These are phyloP conservation scores for Cisticola juncidis DNA, from an alignment of 2,113 vertebrate genomes.

Conservation along the genomic window DNA sequence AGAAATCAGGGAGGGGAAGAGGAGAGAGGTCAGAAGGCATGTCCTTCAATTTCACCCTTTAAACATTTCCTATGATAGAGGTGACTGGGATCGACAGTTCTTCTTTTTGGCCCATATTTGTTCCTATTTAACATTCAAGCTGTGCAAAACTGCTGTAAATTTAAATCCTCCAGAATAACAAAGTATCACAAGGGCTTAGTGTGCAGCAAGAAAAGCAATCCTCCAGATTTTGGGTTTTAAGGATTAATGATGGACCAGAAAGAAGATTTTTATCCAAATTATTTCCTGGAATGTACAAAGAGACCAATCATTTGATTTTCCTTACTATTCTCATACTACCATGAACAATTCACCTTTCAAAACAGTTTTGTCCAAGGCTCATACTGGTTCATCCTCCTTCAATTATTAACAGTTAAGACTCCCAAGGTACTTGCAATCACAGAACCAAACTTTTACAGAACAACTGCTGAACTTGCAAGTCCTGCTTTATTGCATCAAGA, in stretches of 20 bases:
- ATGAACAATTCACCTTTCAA: background rate
- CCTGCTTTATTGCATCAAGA: background rate
- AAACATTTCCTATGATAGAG: background rate
- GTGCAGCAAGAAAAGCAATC: background rate
- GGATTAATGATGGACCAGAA: background rate
- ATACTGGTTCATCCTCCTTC: background rate
- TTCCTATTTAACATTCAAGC: background rate
- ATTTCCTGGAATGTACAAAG: background rate
- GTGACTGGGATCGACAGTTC: background rate
- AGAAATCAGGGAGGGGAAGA: rapidly evolving
- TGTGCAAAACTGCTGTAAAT: background rate
- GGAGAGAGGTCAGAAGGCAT: background rate
- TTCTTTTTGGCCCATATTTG: background rate
- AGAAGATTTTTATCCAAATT: background rate
- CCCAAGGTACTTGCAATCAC: background rate
- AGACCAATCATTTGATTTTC: background rate
- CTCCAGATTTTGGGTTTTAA: background rate
- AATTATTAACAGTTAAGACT: background rate
- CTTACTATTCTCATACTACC: background rate
- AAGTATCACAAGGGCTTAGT: background rate
- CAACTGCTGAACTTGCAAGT: background rate
- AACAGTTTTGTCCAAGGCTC: background rate
- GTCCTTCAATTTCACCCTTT: background rate
- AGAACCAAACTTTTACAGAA: background rate
- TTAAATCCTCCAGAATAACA: background rate